Percentiles rank a stretch among this genome's conserved stretches.
Conservation (phyloP, 2,797 vertebrate genomes). For the Hydrolagus colliei region DNA sequence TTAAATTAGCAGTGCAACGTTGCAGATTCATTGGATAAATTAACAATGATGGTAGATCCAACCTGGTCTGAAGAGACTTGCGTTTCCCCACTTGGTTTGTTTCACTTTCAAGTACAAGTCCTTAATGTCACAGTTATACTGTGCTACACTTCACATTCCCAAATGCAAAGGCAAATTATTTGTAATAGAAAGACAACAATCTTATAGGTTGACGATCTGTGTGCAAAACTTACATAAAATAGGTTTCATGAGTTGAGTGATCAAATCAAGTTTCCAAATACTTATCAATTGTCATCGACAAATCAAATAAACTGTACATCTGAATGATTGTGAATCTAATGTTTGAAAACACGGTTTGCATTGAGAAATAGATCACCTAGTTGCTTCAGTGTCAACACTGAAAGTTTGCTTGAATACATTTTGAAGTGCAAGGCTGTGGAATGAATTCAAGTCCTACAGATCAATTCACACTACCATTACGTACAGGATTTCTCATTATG, state of each 20-base stretch:
- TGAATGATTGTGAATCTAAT: background rate
- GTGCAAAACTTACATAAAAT: constrained; percentile 45
- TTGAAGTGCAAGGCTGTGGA: background rate
- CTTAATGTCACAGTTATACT: constrained; percentile 1
- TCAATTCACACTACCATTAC: constrained; percentile 58
- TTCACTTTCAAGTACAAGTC: constrained; percentile 25
- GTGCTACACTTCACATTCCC: constrained; percentile 69
- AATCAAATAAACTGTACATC: constrained; percentile 21
- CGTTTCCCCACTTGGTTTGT: background rate
- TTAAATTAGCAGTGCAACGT: constrained; percentile 65
- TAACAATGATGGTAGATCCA: constrained; percentile 36
- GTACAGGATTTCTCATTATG: constrained; percentile 64
- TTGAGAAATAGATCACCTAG: background rate
- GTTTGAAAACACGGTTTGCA: constrained; percentile 15
- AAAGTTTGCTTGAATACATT: background rate
- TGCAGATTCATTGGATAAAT: constrained; percentile 57
- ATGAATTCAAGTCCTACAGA: constrained; percentile 59
- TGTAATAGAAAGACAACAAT: constrained; percentile 61
- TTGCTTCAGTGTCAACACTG: background rate
- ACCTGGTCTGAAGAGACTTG: background rate
- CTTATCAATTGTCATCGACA: constrained; percentile 1
- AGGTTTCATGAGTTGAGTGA: constrained; percentile 2
- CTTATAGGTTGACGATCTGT: constrained; percentile 42
- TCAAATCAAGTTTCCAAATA: constrained; percentile 14
- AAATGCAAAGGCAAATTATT: constrained; percentile 76